A percentile compares a stretch with the other conserved stretches of the same genome.
Evolutionary conservation across 2,113 vertebrate genomes (phyloP).

Genomic region (Tretioscincus oriximinensis): DNA sequence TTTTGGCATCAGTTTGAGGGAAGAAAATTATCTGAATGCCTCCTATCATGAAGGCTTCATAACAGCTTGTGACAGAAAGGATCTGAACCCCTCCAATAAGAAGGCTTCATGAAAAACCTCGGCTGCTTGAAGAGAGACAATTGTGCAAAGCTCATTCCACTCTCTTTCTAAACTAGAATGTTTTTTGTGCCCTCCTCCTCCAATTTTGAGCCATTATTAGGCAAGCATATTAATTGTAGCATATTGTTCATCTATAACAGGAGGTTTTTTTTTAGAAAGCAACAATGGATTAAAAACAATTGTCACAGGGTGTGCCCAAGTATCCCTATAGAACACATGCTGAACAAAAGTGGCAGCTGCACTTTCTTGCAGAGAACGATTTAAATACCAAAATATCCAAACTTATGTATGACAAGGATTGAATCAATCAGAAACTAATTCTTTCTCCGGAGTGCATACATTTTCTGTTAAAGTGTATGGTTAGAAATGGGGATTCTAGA

Average conservation of each 20-base stretch:
- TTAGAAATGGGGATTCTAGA: background rate
- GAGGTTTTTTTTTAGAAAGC: background rate
- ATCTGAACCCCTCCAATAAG: too few species aligned
- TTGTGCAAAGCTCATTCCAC: background rate
- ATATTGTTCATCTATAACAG: conserved; percentile 11
- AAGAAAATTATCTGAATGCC: too few species aligned
- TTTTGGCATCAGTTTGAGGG: too few species aligned
- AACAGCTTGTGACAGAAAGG: too few species aligned
- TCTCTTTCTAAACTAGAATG: background rate
- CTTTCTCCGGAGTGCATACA: conserved; percentile 7
- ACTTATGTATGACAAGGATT: conserved; percentile 16
- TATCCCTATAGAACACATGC: conserved; percentile 16
- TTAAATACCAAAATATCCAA: conserved; percentile 25
- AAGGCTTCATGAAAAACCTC: background rate
- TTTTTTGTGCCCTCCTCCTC: background rate
- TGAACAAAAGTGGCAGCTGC: conserved; percentile 28
- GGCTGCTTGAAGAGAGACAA: background rate
- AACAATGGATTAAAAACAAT: conserved; percentile 16
- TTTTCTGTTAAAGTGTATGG: background rate
- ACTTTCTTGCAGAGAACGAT: conserved; percentile 19
- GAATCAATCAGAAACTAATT: conserved; percentile 8
- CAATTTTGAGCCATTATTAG: background rate
- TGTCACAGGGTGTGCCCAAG: conserved; percentile 1
- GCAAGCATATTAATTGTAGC: background rate
- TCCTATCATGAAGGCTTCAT: too few species aligned